Percentiles rank a stretch among this genome's conserved stretches.
phyloP scores from a whole-genome alignment of 2,888 invertebrate genomes.

The Nasonia oneida region DNA sequence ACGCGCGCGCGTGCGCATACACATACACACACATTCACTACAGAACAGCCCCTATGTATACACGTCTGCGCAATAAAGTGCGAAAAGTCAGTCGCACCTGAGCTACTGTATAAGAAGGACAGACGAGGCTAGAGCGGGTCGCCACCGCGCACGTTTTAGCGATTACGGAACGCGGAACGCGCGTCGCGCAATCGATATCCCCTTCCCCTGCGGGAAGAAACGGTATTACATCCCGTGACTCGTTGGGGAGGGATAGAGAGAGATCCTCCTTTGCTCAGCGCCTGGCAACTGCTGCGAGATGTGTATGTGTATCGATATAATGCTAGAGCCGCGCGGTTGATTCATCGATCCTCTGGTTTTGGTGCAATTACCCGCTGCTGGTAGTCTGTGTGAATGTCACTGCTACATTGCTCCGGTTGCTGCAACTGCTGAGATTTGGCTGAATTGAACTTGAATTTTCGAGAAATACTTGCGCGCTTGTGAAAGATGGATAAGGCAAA shows the following conservation, averaged over 20 bases:
- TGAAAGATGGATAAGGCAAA: not conserved
- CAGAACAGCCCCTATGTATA: not conserved
- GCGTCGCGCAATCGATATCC: conserved; percentile 31
- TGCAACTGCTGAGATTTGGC: not conserved
- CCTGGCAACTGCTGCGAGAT: conserved; percentile 34
- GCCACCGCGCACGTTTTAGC: not conserved
- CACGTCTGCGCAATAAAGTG: conserved; percentile 2
- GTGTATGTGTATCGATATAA: conserved; percentile 18
- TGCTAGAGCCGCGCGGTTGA: not conserved
- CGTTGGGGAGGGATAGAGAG: not conserved
- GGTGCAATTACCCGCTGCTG: not conserved
- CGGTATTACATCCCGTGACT: conserved; percentile 29
- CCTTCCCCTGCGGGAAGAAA: conserved; percentile 14
- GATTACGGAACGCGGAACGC: conserved; percentile 1
- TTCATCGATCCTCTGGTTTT: conserved; percentile 23
- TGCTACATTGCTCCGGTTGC: not conserved
- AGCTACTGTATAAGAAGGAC: not conserved
- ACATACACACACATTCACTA: not conserved
- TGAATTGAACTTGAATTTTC: not conserved
- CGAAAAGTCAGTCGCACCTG: conserved; percentile 10
- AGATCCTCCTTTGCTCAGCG: conserved; percentile 3
- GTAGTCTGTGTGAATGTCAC: not conserved
- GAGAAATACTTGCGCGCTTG: not conserved
- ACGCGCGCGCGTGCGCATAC: no score
- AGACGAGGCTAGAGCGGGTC: not conserved